Conservation (phyloP, 2,797 vertebrate species). For the Hoplostethus mediterraneus region DNA sequence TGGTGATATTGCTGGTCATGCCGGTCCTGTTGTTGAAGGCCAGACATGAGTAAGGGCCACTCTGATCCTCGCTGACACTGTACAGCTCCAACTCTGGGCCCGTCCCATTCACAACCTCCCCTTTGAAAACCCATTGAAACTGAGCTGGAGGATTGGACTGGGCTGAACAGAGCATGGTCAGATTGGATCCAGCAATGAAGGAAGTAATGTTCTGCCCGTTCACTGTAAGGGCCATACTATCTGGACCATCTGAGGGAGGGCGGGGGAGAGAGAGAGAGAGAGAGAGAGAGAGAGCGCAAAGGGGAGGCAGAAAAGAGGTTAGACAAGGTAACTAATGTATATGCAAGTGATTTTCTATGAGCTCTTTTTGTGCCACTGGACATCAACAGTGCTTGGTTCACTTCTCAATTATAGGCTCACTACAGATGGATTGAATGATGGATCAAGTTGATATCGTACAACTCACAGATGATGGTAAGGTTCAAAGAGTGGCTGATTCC, state of each 20-base stretch:
- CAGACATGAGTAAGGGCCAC: slow-evolving; percentile 70
- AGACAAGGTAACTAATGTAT: no score
- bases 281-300: not conserved
- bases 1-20: slow-evolving; percentile 52
- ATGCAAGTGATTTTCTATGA: no score
- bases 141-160: slow-evolving; percentile 67
- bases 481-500: slow-evolving; percentile 54
- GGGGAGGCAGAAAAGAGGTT: no score
- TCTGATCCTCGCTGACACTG: slow-evolving; percentile 45
- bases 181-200: slow-evolving; percentile 61
- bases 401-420: no score
- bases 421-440: no score
- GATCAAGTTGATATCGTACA: not conserved
- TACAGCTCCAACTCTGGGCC: slow-evolving; percentile 55
- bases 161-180: slow-evolving; percentile 67
- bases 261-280: not conserved
- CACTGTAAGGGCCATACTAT: slow-evolving; percentile 65
- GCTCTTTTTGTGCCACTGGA: no score
- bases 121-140: slow-evolving; percentile 66
- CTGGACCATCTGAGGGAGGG: slow-evolving; percentile 70
- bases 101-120: slow-evolving; percentile 36
- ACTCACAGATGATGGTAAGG: slow-evolving; percentile 82
- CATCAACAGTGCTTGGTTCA: no score
- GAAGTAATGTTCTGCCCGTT: slow-evolving; percentile 51
- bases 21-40: slow-evolving; percentile 73